Evolutionary conservation across 2,797 vertebrate species (phyloP).

Genomic region (Gallirallus australis): DNA sequence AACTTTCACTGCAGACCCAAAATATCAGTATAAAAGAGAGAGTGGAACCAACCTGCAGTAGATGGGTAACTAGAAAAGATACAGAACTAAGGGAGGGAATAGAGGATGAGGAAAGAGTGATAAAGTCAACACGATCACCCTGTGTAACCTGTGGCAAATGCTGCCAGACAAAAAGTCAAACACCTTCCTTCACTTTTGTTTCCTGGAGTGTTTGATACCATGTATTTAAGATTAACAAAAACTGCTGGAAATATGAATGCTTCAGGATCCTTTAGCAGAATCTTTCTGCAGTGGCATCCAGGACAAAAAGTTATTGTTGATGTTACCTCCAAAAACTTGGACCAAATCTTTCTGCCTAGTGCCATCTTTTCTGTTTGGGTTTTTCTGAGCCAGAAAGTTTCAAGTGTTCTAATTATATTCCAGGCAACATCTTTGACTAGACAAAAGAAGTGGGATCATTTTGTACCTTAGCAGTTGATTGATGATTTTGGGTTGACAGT

Average conservation of each 20-base stretch:
- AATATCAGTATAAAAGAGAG: not conserved
- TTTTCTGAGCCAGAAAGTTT: not conserved
- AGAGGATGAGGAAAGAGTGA: not conserved
- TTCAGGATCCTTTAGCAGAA: not conserved
- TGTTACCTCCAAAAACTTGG: not conserved
- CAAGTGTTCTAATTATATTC: not conserved
- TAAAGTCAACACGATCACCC: not conserved
- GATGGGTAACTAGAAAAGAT: not conserved
- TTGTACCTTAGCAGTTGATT: not conserved
- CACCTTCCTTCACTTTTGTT: not conserved
- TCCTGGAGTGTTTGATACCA: not conserved
- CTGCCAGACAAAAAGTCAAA: not conserved
- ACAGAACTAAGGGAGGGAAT: not conserved
- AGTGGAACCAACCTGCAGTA: not conserved
- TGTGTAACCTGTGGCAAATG: not conserved
- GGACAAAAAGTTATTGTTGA: not conserved
- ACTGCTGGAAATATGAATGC: not conserved
- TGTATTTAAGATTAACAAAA: not conserved
- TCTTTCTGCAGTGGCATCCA: not conserved
- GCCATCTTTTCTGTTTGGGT: not conserved
- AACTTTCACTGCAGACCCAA: not conserved
- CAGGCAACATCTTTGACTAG: not conserved
- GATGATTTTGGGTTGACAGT: not conserved
- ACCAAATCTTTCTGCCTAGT: slow-evolving; percentile 9
- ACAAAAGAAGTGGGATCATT: not conserved